Base-by-base conservation (phyloP, 2,797 vertebrate species). In the Pelodytes ibericus region DNA sequence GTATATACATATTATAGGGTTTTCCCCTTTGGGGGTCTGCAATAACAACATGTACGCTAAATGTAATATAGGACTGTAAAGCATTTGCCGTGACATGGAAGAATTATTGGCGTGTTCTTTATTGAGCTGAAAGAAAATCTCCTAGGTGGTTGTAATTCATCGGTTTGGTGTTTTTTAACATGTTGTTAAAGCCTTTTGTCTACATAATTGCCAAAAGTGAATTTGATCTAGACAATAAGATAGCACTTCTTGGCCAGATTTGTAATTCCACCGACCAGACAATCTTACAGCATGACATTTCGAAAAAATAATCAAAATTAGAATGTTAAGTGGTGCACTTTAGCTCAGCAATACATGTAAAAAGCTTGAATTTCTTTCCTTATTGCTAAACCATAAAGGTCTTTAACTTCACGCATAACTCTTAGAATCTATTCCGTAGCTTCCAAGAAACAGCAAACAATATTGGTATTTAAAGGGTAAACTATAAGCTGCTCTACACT, bases 201-300 rank as follows among this genome's bases (percentile, higher is more conserved):
- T 44, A 71, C 44, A 71, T 56, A 71, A 27, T 27, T 22, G 0
- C 25, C n/a, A 49, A 27, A 31, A 29, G 26, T 47, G 27, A 30
- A 24, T 13, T 44, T 24, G 27, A 27, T 15, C 33, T 47, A 1
- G 5, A 1, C 39, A 33, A 24, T 3, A 51, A 15, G 57, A 26
- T 24, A 20, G 41, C 16, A 5, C 53, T 1, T 4, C 18, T 6
- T 25, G 51, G 16, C 51, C 18, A 36, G 30, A 13, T 53, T 11
- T 53, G n/a, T 25, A 3, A 25, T 53, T 53, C 25, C 26, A 22
- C 18, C 59, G n/a, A 30, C 33, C 11, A 44, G 56, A 36, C 41
- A 36, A 22, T 6, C 10, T 49, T 62, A n/a, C 29, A 18, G 20
- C n/a, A 7, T 65, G 71, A 74, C 61, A 74, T 74, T 57, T 72